phyloP scores from a whole-genome alignment of 2,797 vertebrate genomes.

The Molossus alvarezi region DNA sequence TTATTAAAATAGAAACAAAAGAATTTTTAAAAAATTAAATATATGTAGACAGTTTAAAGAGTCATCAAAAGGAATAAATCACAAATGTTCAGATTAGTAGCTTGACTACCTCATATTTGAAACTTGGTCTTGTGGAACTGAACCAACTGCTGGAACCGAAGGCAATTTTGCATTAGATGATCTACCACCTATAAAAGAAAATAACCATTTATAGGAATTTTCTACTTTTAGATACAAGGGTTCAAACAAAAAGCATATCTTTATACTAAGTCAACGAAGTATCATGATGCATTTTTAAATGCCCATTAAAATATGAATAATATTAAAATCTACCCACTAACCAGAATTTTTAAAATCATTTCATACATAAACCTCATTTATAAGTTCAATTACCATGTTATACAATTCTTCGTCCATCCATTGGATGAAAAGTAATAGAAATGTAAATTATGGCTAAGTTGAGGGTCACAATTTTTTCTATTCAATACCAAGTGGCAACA shows the following conservation, averaged over 20 bases:
- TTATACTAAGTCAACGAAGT: constrained; percentile 28
- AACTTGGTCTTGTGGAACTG: constrained; percentile 95
- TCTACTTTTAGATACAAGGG: constrained; percentile 32
- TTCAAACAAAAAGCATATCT: constrained; percentile 52
- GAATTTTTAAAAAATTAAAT: neutral
- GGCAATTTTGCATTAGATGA: constrained; percentile 96
- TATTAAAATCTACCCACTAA: constrained; percentile 66
- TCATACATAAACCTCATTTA: constrained; percentile 28
- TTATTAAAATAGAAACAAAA: neutral
- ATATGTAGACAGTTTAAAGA: neutral
- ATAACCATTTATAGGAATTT: constrained; percentile 64
- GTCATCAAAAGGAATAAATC: constrained; percentile 34
- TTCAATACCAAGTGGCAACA: neutral
- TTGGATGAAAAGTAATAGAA: neutral
- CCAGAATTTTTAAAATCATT: neutral
- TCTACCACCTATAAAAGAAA: constrained; percentile 91
- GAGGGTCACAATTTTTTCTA: constrained; percentile 14
- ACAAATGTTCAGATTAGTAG: constrained; percentile 19
- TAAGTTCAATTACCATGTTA: neutral
- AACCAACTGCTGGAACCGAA: constrained; percentile 96
- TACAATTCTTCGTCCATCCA: neutral
- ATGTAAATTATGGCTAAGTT: constrained; percentile 49
- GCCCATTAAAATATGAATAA: constrained; percentile 20
- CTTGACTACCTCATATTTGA: constrained; percentile 97
- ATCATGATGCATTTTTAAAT: constrained; percentile 19